Evolutionary conservation across 2,113 vertebrate species (phyloP).

Genomic region (Burhinus oedicnemus): DNA sequence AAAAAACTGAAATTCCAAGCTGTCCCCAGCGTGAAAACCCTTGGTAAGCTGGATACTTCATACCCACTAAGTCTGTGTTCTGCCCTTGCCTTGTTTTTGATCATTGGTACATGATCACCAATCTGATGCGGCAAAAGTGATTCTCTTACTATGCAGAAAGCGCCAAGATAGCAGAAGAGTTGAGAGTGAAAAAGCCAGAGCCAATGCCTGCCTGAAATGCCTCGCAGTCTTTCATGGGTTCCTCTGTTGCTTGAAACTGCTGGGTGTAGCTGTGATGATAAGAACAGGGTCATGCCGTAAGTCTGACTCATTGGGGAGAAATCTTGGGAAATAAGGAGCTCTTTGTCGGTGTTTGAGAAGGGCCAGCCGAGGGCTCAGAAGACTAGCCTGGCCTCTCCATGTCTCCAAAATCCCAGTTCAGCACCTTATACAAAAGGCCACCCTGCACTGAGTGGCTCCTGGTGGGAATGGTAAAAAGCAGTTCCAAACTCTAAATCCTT

Average conservation of each 20-base stretch:
- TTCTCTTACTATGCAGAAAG: background rate
- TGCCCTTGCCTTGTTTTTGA: background rate
- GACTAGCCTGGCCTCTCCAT: rapidly evolving
- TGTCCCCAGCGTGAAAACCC: background rate
- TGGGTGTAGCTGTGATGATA: background rate
- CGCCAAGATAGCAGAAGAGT: background rate
- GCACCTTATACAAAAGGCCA: background rate
- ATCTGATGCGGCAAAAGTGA: background rate
- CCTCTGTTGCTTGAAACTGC: background rate
- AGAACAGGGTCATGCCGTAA: background rate
- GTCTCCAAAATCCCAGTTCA: background rate
- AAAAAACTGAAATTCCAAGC: background rate
- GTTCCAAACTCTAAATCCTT: background rate
- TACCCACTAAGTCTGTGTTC: background rate
- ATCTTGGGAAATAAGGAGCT: background rate
- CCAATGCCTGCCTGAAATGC: background rate
- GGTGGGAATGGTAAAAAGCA: background rate
- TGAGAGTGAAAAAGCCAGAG: background rate
- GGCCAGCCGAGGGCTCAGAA: background rate
- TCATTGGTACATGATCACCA: background rate
- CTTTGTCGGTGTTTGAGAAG: background rate
- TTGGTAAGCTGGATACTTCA: background rate
- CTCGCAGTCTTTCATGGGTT: background rate
- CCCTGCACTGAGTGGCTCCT: background rate
- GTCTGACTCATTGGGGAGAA: background rate